Conservation (phyloP, 2,888 invertebrate species). For the Gymnoscelis rufifasciata region DNA sequence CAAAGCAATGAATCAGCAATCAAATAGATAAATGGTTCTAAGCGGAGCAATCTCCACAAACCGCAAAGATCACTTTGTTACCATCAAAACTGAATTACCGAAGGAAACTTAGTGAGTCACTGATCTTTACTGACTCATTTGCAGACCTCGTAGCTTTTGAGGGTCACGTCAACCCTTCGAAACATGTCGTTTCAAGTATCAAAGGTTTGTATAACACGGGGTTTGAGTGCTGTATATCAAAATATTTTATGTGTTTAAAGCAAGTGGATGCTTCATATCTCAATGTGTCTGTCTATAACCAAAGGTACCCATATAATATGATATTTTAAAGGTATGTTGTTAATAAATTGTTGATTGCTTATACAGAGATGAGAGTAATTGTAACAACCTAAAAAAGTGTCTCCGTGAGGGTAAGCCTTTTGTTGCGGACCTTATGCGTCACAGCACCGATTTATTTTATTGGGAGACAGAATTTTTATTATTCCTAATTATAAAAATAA, state of each 20-base stretch:
- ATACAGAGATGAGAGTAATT: too few species aligned
- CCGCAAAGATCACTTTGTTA: constrained; percentile 37
- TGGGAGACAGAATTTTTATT: too few species aligned
- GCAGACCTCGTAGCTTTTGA: constrained; percentile 16
- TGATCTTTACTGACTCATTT: constrained; percentile 41
- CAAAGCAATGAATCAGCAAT: constrained; percentile 13
- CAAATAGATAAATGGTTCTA: constrained; percentile 10
- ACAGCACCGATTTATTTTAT: too few species aligned
- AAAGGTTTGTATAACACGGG: not conserved
- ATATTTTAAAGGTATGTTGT: too few species aligned
- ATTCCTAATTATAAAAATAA: too few species aligned
- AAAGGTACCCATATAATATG: too few species aligned
- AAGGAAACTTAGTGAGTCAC: constrained; percentile 42
- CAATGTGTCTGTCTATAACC: not conserved
- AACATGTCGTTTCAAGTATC: constrained; percentile 16
- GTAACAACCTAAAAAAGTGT: too few species aligned
- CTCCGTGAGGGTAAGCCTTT: too few species aligned
- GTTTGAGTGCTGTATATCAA: not conserved
- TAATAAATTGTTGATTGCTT: too few species aligned
- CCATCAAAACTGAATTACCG: constrained; percentile 38
- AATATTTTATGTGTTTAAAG: not conserved
- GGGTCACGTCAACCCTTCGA: constrained; percentile 20
- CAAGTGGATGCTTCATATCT: not conserved
- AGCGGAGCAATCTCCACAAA: constrained; percentile 21
- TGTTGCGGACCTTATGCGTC: too few species aligned